A percentile compares a stretch with the other conserved stretches of the same genome.
Evolutionary conservation across 2,113 vertebrate genomes (phyloP).

Genomic region (Charadrius vociferus): DNA sequence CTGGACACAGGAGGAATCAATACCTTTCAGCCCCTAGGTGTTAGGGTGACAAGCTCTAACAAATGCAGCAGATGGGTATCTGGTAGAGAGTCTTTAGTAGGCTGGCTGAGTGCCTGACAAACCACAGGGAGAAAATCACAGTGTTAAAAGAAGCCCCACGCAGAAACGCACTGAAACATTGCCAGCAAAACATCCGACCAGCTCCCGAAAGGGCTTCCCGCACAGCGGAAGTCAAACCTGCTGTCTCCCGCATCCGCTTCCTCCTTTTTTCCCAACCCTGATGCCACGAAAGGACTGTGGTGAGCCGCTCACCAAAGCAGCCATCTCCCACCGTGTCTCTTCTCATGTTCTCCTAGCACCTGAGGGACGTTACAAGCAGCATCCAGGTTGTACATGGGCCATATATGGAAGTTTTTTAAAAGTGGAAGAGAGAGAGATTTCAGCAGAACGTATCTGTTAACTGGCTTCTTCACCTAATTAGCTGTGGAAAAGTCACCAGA

Average conservation of each 20-base stretch:
- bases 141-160: conserved; percentile 33
- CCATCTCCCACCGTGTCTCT: neutral
- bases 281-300: neutral
- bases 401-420: neutral
- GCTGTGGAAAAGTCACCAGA: conserved; percentile 72
- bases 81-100: conserved; percentile 53
- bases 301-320: neutral
- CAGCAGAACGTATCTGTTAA: conserved; percentile 50
- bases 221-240: conserved; percentile 6
- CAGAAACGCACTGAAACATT: conserved; percentile 19
- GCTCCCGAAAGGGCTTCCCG: neutral
- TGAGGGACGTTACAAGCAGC: neutral
- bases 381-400: neutral
- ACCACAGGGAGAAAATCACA: conserved; percentile 57
- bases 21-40: conserved; percentile 39
- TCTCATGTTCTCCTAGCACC: neutral
- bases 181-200: neutral
- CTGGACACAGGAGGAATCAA: neutral
- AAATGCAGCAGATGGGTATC: conserved; percentile 58
- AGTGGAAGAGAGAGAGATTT: neutral
- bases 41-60: conserved; percentile 50
- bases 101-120: conserved; percentile 59
- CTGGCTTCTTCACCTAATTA: conserved; percentile 73
- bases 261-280: neutral
- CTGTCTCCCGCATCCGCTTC: neutral